Evolutionary conservation across 2,888 invertebrate species (phyloP).

Genomic region (Athrips mouffetella): DNA sequence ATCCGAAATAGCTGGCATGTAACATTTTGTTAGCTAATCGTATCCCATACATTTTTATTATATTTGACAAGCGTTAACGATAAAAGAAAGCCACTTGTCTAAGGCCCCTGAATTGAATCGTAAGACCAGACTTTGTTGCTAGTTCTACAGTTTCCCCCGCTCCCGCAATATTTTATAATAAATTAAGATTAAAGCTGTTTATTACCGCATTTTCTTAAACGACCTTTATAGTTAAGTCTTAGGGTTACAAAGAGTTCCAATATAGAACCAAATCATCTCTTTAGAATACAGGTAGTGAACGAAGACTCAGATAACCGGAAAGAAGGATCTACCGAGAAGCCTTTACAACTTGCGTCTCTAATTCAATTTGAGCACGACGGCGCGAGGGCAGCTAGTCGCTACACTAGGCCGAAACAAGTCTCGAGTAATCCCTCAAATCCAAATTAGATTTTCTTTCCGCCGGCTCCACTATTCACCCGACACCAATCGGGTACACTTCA

Average conservation of each 20-base stretch:
- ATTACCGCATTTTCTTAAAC: too few species aligned
- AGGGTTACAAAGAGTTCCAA: background rate
- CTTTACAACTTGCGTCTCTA: constrained; percentile 43
- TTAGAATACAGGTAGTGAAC: background rate
- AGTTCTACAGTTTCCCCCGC: too few species aligned
- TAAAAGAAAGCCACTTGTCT: too few species aligned
- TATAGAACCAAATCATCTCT: background rate
- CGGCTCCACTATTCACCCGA: constrained; percentile 66
- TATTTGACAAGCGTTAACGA: too few species aligned
- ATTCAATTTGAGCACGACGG: constrained; percentile 62
- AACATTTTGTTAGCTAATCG: too few species aligned
- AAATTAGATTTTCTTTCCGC: constrained; percentile 77
- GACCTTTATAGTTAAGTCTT: too few species aligned
- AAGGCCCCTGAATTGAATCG: too few species aligned
- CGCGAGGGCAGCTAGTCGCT: constrained; percentile 44
- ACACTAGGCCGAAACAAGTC: constrained; percentile 74
- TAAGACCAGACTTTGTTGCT: too few species aligned
- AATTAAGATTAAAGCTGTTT: too few species aligned
- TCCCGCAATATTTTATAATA: too few species aligned
- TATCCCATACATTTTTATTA: too few species aligned
- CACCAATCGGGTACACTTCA: constrained; percentile 39
- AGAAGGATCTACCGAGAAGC: constrained; percentile 47
- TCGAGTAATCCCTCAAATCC: constrained; percentile 75
- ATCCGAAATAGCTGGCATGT: too few species aligned
- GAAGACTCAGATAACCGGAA: constrained; percentile 23